Percentiles rank a stretch among this genome's conserved stretches.
These are phyloP conservation scores for Scolopax bukidnonensis DNA, from an alignment of 2,797 vertebrate species.

Conservation along the genomic window DNA sequence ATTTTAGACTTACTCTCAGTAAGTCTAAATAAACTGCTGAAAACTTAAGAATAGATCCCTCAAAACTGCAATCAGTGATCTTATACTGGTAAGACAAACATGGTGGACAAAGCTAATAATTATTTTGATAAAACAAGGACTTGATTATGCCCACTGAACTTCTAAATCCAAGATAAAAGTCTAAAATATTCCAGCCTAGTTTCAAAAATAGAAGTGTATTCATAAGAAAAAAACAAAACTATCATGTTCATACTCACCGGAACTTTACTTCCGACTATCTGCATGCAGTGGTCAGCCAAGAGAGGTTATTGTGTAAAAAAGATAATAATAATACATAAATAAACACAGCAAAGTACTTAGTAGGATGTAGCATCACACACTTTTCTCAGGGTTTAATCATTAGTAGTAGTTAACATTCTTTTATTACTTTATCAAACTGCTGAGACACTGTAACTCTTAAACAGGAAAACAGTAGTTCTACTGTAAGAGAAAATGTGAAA, in stretches of 20 bases:
- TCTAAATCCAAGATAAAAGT: background rate
- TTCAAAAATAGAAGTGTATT: background rate
- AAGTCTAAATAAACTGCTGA: background rate
- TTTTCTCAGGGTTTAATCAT: conserved; percentile 77
- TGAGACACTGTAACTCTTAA: background rate
- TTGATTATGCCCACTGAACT: background rate
- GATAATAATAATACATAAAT: conserved; percentile 79
- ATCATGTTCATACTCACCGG: conserved; percentile 88
- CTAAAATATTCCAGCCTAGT: background rate
- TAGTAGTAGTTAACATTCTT: conserved; percentile 57
- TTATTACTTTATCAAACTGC: background rate
- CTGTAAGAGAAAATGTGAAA: background rate
- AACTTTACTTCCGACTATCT: conserved; percentile 99
- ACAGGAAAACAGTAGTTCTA: background rate
- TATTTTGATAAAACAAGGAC: background rate
- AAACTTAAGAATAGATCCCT: background rate
- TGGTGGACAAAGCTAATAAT: background rate
- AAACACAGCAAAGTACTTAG: conserved; percentile 93
- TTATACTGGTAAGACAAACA: background rate
- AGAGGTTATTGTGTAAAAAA: conserved; percentile 91
- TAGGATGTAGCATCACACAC: conserved; percentile 81
- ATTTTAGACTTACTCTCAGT: background rate
- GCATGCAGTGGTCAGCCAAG: conserved; percentile 96
- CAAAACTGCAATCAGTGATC: background rate
- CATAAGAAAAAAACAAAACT: conserved; percentile 47